Percentiles rank a stretch among this genome's conserved stretches.
Conservation (phyloP, 1,140 invertebrate species). For the Papilio polyxenes region DNA sequence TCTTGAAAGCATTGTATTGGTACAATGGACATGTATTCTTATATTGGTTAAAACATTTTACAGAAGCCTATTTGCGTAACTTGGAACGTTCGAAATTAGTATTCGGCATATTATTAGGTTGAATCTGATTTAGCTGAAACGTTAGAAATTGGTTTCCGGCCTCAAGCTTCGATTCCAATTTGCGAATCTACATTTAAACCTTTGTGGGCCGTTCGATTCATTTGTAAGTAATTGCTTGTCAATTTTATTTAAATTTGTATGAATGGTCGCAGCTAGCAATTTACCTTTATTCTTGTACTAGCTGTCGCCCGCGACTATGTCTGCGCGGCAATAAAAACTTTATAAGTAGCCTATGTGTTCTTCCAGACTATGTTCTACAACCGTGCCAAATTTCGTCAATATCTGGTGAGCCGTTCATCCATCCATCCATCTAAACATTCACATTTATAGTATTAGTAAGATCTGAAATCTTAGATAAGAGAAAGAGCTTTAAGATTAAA, state of each 20-base stretch:
- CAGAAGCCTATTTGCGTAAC: constrained; percentile 13
- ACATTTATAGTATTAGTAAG: no score
- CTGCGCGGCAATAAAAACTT: background rate
- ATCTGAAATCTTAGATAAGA: no score
- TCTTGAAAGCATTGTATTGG: background rate
- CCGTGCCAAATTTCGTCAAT: no score
- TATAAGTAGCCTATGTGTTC: background rate
- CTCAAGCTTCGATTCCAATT: constrained; percentile 20
- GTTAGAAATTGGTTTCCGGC: constrained; percentile 24
- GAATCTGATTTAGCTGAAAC: constrained; percentile 23
- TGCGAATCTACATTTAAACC: constrained; percentile 23
- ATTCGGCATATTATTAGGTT: constrained; percentile 3
- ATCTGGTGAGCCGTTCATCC: no score
- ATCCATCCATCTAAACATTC: no score
- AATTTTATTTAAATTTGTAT: constrained; percentile 23
- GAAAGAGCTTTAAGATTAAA: background rate
- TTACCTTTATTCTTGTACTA: background rate
- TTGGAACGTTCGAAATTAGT: constrained; percentile 12
- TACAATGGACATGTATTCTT: background rate
- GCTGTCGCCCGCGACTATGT: no score
- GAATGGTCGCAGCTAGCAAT: background rate
- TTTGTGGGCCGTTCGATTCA: constrained; percentile 22
- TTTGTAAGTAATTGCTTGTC: constrained; percentile 29
- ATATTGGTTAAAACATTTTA: background rate
- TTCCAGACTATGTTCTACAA: no score